Evolutionary conservation across 1,140 invertebrate genomes (phyloP), one percentile per base, ranked within the genome.

Genomic region (Tetranychus cinnabarinus): DNA sequence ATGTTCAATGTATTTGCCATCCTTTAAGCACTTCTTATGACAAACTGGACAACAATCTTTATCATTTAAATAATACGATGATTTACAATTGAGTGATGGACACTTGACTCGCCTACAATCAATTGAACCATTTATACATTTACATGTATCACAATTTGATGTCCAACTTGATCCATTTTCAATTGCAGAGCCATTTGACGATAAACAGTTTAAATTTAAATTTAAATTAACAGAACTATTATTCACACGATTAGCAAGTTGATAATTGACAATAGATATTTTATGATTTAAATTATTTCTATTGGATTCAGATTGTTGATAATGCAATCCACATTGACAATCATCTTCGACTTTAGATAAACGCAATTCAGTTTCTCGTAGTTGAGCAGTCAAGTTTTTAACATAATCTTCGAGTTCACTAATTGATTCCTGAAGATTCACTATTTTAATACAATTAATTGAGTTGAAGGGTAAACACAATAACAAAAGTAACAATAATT

Each of bases 11-110:
- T 85, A 77, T 52, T 77, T 78, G 52, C 82, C 83, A 67, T 78
- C 77, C 66, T 34, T 15, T 3, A 23, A 23, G 4, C 65, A 82
- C 84, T 81, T 79, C 88, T 86, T 85, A 65, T 85, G 77, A 73
- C 85, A 91, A 62, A 79, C 80, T 61, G 84, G 83, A 73, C 87
- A 90, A 73, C 86, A 91, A 70, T 86, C 79, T 65, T 83, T 85
- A 62, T 79, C 78, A 68, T 79, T 78, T 65, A 79, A 74, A 39
- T 85, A 79, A 64, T 86, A 85, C 39, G 10, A 42, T 72, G 86
- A 80, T 72, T 83, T 84, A 74, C 87, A 91, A 55, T 77, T 77
- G 42, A 78, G 74, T 65, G 76, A 74, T 54, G 83, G 79, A 76
- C 87, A 90, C 68, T 83, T 79, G 33, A 82, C 78, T 65, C 23